A percentile compares a stretch with the other conserved stretches of the same genome.
phyloP scores from a whole-genome alignment of 1,140 invertebrate species.

The Apis florea region DNA sequence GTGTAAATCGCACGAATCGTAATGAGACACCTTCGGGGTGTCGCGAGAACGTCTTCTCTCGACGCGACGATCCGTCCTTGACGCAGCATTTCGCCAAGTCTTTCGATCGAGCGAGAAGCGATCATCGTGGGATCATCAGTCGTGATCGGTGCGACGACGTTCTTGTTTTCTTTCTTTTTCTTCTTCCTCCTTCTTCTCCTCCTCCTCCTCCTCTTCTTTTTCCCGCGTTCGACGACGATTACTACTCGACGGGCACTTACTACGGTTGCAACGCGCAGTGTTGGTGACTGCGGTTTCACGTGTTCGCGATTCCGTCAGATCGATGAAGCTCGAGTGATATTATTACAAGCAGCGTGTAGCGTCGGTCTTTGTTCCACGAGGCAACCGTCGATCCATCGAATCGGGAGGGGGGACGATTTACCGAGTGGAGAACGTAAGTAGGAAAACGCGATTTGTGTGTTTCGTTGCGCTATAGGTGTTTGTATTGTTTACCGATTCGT shows the following conservation, averaged over 20 bases:
- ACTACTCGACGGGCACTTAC: too few species aligned
- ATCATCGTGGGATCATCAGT: neutral
- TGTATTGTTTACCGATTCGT: neutral
- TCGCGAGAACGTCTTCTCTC: neutral
- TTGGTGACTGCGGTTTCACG: neutral
- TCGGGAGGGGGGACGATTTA: neutral
- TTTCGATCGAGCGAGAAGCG: too few species aligned
- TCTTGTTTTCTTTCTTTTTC: neutral
- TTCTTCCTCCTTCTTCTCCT: neutral
- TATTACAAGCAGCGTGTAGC: too few species aligned
- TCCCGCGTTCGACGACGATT: neutral
- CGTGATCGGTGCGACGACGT: neutral
- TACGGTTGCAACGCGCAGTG: neutral
- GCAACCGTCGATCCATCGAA: slow-evolving; percentile 9
- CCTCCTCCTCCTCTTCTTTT: neutral
- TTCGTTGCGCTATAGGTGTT: neutral
- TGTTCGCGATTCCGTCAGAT: neutral
- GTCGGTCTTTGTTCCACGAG: neutral
- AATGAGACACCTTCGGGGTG: neutral
- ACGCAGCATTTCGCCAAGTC: neutral
- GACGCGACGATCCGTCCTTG: neutral
- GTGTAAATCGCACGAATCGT: neutral
- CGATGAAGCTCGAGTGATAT: slow-evolving; percentile 32
- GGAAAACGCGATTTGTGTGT: neutral
- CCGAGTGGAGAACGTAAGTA: slow-evolving; percentile 26